These are phyloP conservation scores for Plusia festucae DNA, from an alignment of 2,888 invertebrate species.

Conservation along the genomic window DNA sequence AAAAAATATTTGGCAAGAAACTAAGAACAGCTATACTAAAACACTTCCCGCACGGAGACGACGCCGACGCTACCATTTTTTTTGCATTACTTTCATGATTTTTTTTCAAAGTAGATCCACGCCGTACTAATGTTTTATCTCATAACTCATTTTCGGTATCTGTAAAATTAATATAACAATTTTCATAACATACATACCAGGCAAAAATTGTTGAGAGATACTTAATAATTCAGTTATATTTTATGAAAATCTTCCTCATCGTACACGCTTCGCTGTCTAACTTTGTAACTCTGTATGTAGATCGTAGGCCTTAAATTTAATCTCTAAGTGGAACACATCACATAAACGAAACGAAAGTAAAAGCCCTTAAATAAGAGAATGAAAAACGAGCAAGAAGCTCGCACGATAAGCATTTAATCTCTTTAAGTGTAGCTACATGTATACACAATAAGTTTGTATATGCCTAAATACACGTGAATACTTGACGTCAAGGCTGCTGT, in stretches of 20 bases:
- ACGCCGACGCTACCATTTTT: too few relatives aligned
- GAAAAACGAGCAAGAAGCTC: constrained; percentile 83
- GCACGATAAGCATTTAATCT: constrained; percentile 86
- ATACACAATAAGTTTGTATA: constrained; percentile 37
- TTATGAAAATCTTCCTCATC: not conserved
- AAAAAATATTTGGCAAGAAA: too few relatives aligned
- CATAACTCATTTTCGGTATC: not conserved
- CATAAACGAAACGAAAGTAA: constrained; percentile 81
- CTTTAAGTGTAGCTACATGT: constrained; percentile 78
- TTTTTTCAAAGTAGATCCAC: too few relatives aligned
- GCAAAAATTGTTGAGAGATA: not conserved
- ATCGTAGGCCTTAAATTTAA: constrained; percentile 73
- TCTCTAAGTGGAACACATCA: constrained; percentile 78
- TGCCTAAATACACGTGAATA: constrained; percentile 21
- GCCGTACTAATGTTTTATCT: too few relatives aligned
- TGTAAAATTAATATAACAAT: not conserved
- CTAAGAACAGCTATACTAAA: too few relatives aligned
- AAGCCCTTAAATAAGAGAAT: constrained; percentile 82
- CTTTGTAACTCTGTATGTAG: constrained; percentile 46
- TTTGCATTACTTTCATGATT: too few relatives aligned
- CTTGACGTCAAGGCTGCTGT: not conserved
- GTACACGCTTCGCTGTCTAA: not conserved
- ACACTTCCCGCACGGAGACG: too few relatives aligned
- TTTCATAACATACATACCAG: not conserved
- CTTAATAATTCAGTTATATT: not conserved